Percentiles rank a stretch among this genome's conserved stretches.
Evolutionary conservation across 2,113 vertebrate genomes (phyloP).

Genomic region (Bombycilla garrulus): DNA sequence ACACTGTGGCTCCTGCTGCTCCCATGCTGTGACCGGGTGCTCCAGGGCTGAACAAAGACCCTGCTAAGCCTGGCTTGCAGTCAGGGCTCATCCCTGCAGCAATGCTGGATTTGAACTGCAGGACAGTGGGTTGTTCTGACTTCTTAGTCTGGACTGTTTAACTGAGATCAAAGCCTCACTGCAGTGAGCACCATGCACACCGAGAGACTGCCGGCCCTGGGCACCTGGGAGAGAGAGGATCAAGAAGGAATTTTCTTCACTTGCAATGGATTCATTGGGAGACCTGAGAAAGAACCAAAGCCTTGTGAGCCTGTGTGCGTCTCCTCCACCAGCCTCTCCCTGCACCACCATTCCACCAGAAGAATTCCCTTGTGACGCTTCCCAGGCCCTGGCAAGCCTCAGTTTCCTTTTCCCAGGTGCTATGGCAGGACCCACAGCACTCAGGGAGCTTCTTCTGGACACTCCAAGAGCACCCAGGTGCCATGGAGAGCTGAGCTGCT

Average conservation of each 20-base stretch:
- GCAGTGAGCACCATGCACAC: background rate
- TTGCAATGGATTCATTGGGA: fast-evolving
- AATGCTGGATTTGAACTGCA: background rate
- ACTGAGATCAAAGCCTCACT: background rate
- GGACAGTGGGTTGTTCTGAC: background rate
- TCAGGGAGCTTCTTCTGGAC: background rate
- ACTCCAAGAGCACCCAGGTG: background rate
- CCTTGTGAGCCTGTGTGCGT: no score
- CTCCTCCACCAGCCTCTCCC: no score
- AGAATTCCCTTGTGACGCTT: no score
- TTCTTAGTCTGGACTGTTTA: background rate
- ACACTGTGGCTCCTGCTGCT: background rate
- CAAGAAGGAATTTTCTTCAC: background rate
- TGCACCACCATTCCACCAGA: no score
- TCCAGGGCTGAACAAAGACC: background rate
- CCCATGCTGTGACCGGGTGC: fast-evolving
- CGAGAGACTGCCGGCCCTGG: background rate
- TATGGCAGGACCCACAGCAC: background rate
- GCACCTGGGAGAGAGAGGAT: background rate
- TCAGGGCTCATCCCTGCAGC: background rate
- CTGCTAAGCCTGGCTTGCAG: background rate
- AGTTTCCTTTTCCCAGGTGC: background rate
- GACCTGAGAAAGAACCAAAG: background rate
- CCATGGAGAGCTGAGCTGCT: background rate
- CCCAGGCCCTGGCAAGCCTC: background rate